Evolutionary conservation across 2,888 invertebrate species (phyloP), one percentile per base, ranked within the genome.

Genomic region (Teleiodes luculella): DNA sequence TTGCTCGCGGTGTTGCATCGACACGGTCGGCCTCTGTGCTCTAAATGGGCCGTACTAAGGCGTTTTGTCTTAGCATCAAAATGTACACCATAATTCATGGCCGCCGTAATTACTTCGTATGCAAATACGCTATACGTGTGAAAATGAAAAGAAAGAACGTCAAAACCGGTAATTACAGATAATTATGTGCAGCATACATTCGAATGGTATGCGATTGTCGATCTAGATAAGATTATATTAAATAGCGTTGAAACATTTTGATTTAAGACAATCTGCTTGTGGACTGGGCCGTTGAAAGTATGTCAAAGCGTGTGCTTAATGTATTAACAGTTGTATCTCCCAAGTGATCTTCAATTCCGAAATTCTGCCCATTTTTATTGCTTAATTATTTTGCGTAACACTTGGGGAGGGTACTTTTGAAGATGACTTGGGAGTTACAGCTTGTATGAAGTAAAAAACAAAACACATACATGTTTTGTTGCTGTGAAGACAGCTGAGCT

Each of bases 391-490:
- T 2, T 13, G n/a, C n/a, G n/a, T n/a, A n/a, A n/a, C n/a, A n/a
- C n/a, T n/a, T n/a, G n/a, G n/a, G n/a, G n/a, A n/a, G n/a, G n/a
- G n/a, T 10, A 35, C 41, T 39, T 39, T 51, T 56, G 62, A 53
- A 54, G 65, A 65, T 70, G 68, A 66, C 64, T 71, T 69, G 54
- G 66, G 72, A 79, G 80, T 76, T 76, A 72, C 68, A 60, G 58
- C 61, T 68, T 74, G 68, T 75, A 75, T 74, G 77, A 80, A 73
- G 72, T 77, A 75, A 72, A 76, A 80, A 87, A 88, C 86, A 89
- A 86, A 89, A 89, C 86, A 95, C 96, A 92, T 96, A 96, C 96
- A 96, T 96, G 93, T 95, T 94, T 93, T 96, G 96, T 92, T 96
- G 96, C 92, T 96, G 96, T 91, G 95, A 94, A 89, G 95, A 95